Base-by-base conservation (phyloP, 2,797 vertebrate genomes). In the Trichosurus vulpecula region DNA sequence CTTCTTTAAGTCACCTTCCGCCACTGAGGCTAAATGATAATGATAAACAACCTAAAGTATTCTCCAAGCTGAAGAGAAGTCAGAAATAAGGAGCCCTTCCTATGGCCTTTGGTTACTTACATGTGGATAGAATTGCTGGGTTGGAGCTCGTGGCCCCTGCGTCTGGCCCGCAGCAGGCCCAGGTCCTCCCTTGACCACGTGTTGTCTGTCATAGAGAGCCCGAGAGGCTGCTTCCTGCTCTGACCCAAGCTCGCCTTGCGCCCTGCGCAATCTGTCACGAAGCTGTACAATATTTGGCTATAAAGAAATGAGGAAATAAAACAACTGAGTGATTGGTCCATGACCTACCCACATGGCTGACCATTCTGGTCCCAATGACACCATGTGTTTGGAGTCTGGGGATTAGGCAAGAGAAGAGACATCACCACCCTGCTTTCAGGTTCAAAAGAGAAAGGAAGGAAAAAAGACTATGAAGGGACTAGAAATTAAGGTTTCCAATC, bases 251-350 rank as follows among this genome's bases (percentile, higher is more conserved):
- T 99, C 98, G 52, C 99, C 99, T 29, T 99, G 99, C 87, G 99
- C 99, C 98, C 98, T 98, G 95, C 98, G 98, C 47, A 99, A 99
- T 95, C 99, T 99, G 52, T 99, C 99, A 3, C 99, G 99, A 14
- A 99, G 98, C 97, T 99, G 99, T 97, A 99, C 94, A 1, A 99
- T 98, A 95, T 99, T 97, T 11, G 98, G 98, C 99, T 99, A 97
- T 0, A 95, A 97, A 90, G 27, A 97, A 92, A 66, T 93, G 90
- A 97, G 41, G 12, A 94, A 30, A 98, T 81, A 1, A n/a, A 96
- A 93, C 55, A 81, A 54, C n/a, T n/a, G 52, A 25, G 53, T 81
- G 91, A 74, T 1, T 92, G 3, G 51, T 9, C 90, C 53, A 89
- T 92, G 51, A 94, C 10, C 53, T 54, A 91, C 54, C 74, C 61